Percentiles rank a stretch among this genome's conserved stretches.
Conservation (phyloP, 2,113 vertebrate species). For the Clinocottus analis region DNA sequence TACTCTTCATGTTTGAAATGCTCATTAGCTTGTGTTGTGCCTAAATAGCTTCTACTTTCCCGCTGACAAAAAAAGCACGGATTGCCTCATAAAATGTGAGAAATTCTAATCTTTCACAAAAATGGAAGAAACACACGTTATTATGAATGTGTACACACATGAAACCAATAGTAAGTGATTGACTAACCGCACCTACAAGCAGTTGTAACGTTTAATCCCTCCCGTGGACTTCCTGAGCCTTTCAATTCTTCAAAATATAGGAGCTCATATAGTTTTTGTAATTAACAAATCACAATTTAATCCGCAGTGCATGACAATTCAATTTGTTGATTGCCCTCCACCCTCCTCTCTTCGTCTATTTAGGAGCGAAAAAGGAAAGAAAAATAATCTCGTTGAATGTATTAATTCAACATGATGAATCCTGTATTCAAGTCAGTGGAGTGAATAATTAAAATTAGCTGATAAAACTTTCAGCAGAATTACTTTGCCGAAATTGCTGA, state of each 20-base stretch:
- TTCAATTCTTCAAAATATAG: conserved; percentile 92
- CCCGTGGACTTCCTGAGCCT: conserved; percentile 88
- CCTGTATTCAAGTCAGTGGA: conserved; percentile 99
- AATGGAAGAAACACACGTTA: background rate
- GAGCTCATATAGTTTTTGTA: conserved; percentile 88
- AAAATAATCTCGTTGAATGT: conserved; percentile 95
- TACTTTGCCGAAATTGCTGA: conserved; percentile 99
- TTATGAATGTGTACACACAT: background rate
- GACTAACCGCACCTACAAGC: conserved; percentile 35
- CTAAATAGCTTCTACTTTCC: conserved; percentile 10
- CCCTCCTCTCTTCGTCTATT: conserved; percentile 64
- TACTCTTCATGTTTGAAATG: conserved; percentile 25
- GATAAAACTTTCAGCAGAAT: conserved; percentile 99
- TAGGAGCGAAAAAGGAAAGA: conserved; percentile 64
- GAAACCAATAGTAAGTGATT: conserved; percentile 27
- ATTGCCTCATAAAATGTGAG: conserved; percentile 14
- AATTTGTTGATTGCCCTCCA: conserved; percentile 93
- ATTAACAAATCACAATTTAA: conserved; percentile 99
- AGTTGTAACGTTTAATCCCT: conserved; percentile 86
- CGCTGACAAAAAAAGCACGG: background rate
- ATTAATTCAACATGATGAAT: conserved; percentile 99
- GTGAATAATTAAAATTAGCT: conserved; percentile 99
- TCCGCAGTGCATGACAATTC: conserved; percentile 99
- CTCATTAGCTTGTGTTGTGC: conserved; percentile 24
- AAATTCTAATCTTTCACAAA: background rate